A percentile compares a stretch with the other conserved stretches of the same genome.
These are phyloP conservation scores for Eilema caniola DNA, from an alignment of 2,888 invertebrate genomes.

Conservation along the genomic window DNA sequence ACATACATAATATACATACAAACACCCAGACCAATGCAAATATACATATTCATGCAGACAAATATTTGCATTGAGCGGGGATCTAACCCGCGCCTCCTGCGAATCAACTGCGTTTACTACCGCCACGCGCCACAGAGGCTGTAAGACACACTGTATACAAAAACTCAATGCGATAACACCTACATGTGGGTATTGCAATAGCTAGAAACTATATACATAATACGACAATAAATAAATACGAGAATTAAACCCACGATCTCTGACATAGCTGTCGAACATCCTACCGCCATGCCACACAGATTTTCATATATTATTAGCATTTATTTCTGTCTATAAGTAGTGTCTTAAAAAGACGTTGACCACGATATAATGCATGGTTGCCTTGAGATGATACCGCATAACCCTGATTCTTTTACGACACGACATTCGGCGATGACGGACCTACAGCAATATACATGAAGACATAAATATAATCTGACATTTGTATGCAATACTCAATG, in stretches of 20 bases:
- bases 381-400: slow-evolving; percentile 41
- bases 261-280: not conserved
- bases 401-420: slow-evolving; percentile 45
- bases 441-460: slow-evolving; percentile 29
- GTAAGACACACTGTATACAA: too few relatives aligned
- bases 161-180: not conserved
- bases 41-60: too few relatives aligned
- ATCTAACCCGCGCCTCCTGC: too few relatives aligned
- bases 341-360: slow-evolving; percentile 26
- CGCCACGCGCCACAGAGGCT: too few relatives aligned
- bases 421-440: slow-evolving; percentile 38
- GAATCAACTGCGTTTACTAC: too few relatives aligned
- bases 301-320: slow-evolving; percentile 1
- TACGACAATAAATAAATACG: not conserved
- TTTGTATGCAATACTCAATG: slow-evolving; percentile 17
- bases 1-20: too few relatives aligned
- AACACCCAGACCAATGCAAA: too few relatives aligned
- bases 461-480: slow-evolving; percentile 31
- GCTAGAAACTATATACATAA: too few relatives aligned
- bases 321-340: slow-evolving; percentile 13
- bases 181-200: not conserved
- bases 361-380: slow-evolving; percentile 22
- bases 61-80: too few relatives aligned
- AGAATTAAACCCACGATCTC: not conserved
- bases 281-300: not conserved